Conservation (phyloP, 2,888 invertebrate species). For the Cryptus viduatorius region DNA sequence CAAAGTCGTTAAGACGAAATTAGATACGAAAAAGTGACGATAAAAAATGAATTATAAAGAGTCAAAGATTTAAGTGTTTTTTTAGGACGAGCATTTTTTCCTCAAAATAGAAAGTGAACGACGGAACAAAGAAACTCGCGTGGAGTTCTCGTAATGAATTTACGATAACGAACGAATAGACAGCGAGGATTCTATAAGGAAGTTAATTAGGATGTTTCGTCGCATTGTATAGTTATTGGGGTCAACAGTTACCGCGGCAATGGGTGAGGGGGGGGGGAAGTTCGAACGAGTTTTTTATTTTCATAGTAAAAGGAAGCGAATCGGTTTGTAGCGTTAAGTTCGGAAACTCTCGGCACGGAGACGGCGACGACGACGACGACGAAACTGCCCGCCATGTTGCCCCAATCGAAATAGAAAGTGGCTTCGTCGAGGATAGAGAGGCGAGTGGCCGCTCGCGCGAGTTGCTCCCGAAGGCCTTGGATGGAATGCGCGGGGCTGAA, state of each 20-base stretch:
- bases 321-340: neutral
- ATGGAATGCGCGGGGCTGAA: constrained; percentile 78
- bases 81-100: neutral
- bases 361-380: constrained; percentile 35
- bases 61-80: neutral
- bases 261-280: neutral
- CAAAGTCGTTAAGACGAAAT: too few relatives aligned
- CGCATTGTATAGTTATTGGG: constrained; percentile 12
- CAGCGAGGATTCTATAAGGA: neutral
- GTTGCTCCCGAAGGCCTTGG: constrained; percentile 76
- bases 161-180: constrained; percentile 30
- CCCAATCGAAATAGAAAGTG: constrained; percentile 78
- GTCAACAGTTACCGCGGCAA: constrained; percentile 5
- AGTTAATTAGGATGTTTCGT: constrained; percentile 19
- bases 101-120: constrained; percentile 40
- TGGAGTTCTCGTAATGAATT: constrained; percentile 15
- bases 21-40: too few relatives aligned
- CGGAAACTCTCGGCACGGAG: constrained; percentile 18
- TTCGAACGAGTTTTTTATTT: neutral
- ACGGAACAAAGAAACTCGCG: constrained; percentile 30
- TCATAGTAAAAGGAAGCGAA: constrained; percentile 11
- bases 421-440: constrained; percentile 67
- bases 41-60: too few relatives aligned
- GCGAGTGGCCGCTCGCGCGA: constrained; percentile 69
- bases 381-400: constrained; percentile 71